phyloP scores from a whole-genome alignment of 2,888 invertebrate genomes.

The Melanotus villosus region DNA sequence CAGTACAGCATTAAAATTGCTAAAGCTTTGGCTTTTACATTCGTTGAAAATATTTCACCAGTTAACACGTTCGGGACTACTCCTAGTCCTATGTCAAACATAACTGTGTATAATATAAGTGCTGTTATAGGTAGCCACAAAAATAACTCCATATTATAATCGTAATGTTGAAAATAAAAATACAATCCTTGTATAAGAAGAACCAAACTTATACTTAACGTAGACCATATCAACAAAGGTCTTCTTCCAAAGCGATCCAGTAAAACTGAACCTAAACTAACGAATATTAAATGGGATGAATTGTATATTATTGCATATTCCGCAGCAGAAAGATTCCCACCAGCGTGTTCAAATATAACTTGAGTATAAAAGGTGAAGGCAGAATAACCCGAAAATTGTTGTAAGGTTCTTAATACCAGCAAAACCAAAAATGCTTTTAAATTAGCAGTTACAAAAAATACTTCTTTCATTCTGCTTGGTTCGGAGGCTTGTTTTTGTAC shows the following conservation, averaged over 20 bases:
- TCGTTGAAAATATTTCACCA: constrained; percentile 58
- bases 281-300: constrained; percentile 62
- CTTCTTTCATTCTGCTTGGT: constrained; percentile 70
- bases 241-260: constrained; percentile 66
- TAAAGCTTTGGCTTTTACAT: constrained; percentile 60
- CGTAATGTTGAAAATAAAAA: constrained; percentile 46
- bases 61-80: constrained; percentile 53
- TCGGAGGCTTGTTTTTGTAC: constrained; percentile 61
- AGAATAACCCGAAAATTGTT: constrained; percentile 58
- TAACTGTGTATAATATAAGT: background rate
- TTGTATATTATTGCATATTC: constrained; percentile 67
- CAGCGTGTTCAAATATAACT: constrained; percentile 62
- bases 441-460: constrained; percentile 72
- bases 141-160: constrained; percentile 28
- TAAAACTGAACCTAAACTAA: constrained; percentile 56
- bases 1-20: constrained; percentile 57
- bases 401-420: constrained; percentile 67
- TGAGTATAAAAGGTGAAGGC: constrained; percentile 60
- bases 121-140: background rate
- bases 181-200: constrained; percentile 51
- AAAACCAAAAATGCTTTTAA: constrained; percentile 76
- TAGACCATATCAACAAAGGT: constrained; percentile 60
- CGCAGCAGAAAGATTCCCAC: constrained; percentile 58
- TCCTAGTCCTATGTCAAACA: constrained; percentile 8
- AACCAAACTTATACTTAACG: constrained; percentile 62